Evolutionary conservation across 2,797 vertebrate genomes (phyloP).

Genomic region (Phataginus tetradactyla): DNA sequence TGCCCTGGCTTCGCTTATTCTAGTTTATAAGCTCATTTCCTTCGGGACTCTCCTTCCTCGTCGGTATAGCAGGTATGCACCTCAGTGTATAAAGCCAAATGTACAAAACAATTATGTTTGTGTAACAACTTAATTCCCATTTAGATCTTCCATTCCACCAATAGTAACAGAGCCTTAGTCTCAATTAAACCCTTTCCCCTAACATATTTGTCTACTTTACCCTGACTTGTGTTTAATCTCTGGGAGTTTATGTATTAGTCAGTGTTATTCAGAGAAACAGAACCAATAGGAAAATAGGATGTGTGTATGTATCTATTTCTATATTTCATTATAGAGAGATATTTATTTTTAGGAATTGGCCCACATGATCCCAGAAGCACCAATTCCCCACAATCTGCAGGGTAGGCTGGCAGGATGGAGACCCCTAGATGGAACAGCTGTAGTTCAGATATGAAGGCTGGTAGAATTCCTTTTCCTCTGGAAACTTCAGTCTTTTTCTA

Average conservation of each 20-base stretch:
- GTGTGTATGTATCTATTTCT: background rate
- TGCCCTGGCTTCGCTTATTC: background rate
- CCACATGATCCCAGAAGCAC: background rate
- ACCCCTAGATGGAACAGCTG: background rate
- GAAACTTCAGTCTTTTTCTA: background rate
- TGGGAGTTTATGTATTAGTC: background rate
- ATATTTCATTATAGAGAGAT: background rate
- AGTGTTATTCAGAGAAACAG: background rate
- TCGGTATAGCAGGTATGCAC: background rate
- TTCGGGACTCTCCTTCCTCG: background rate
- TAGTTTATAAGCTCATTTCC: background rate
- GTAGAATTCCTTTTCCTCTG: background rate
- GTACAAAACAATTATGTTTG: background rate
- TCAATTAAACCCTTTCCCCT: background rate
- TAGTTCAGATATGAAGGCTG: background rate
- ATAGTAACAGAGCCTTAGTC: background rate
- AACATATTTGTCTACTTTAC: background rate
- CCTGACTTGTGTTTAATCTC: background rate
- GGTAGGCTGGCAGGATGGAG: background rate
- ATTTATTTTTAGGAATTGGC: background rate
- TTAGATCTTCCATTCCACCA: background rate
- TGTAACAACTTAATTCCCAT: background rate
- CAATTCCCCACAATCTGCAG: background rate
- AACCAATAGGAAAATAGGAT: background rate
- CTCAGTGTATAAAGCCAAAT: background rate